Conservation (phyloP, 2,797 vertebrate species). For the Peromyscus nudipes region DNA sequence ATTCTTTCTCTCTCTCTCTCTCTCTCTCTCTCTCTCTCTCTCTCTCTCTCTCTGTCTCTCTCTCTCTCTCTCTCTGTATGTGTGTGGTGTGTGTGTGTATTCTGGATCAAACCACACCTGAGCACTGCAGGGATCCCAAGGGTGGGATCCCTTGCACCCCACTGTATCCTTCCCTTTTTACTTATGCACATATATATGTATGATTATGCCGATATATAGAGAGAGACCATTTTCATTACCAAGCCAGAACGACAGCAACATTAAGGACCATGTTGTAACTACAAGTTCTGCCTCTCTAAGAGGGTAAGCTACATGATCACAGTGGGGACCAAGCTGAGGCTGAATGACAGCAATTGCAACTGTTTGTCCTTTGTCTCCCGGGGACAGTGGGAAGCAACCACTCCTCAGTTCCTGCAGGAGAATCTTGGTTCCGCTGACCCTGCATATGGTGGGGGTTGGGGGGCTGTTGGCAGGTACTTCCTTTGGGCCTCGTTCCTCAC, state of each 20-base stretch:
- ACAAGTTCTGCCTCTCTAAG: neutral
- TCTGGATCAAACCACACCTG: neutral
- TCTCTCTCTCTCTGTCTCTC: no score
- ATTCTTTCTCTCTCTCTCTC: no score
- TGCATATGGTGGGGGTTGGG: neutral
- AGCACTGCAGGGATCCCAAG: neutral
- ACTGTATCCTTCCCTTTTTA: neutral
- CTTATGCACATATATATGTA: neutral
- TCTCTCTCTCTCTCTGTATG: no score
- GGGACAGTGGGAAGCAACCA: neutral
- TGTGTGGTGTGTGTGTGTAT: neutral
- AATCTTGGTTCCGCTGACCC: neutral
- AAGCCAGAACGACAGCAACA: neutral
- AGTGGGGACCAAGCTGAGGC: neutral
- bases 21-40: no score
- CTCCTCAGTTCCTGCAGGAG: neutral
- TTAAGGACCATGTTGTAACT: neutral
- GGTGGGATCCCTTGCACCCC: neutral
- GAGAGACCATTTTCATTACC: neutral
- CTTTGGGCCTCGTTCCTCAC: no score
- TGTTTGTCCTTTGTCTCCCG: neutral
- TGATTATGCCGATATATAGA: neutral
- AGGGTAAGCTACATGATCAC: rapidly evolving
- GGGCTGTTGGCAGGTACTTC: no score
- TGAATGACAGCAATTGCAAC: rapidly evolving